A percentile compares a stretch with the other conserved stretches of the same genome.
These are phyloP conservation scores for Solenodon paradoxus DNA, from an alignment of 2,113 vertebrate genomes.

Conservation along the genomic window DNA sequence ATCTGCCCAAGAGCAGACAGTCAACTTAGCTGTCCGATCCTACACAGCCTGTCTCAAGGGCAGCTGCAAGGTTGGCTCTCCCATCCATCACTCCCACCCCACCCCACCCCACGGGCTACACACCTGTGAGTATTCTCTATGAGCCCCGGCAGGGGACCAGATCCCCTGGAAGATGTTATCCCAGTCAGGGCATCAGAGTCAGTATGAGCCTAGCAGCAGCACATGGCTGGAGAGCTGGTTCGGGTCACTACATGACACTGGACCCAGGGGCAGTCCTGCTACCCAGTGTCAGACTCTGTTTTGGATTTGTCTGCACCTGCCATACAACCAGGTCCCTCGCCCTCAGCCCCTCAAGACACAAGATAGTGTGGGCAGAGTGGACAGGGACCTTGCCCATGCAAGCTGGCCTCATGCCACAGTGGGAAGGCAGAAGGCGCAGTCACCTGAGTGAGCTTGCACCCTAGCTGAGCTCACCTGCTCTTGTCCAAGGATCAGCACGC, in stretches of 20 bases:
- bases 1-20: background rate
- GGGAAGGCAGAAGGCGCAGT: background rate
- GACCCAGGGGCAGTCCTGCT: background rate
- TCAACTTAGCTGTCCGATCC: accelerated
- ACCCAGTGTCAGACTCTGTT: background rate
- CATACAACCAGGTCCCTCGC: accelerated
- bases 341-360: background rate
- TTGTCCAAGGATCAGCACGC: conserved; percentile 96
- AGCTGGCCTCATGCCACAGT: accelerated
- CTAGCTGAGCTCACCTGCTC: conserved; percentile 91
- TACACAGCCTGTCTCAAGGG: background rate
- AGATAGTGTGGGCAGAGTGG: accelerated
- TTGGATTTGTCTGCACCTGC: background rate
- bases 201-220: background rate
- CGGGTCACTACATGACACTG: accelerated
- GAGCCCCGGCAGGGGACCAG: background rate
- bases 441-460: too few species aligned
- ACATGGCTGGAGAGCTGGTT: background rate
- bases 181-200: background rate
- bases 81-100: too few species aligned
- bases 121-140: too few species aligned
- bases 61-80: too few species aligned
- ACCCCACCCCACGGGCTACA: too few species aligned
- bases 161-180: background rate
- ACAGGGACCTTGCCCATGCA: accelerated